Percentiles rank a stretch among this genome's conserved stretches.
phyloP scores from a whole-genome alignment of 2,888 invertebrate species.

The Meteorus colon region DNA sequence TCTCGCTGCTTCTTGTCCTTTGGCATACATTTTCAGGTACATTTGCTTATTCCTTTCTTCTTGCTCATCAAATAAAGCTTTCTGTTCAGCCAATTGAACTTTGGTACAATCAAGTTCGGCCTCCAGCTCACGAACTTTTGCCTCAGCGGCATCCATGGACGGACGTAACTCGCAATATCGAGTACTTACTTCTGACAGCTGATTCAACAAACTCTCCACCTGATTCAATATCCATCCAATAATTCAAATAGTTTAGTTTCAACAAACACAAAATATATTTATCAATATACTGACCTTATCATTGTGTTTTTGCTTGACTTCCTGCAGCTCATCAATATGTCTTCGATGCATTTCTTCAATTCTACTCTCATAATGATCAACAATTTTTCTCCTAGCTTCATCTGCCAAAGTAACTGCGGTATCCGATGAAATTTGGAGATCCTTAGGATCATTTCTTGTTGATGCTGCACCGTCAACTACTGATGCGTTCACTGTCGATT shows the following conservation, averaged over 20 bases:
- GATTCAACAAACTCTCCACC: conserved; percentile 82
- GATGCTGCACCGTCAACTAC: conserved; percentile 19
- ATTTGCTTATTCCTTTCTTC: conserved; percentile 84
- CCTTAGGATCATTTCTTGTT: conserved; percentile 24
- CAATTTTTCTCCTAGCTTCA: conserved; percentile 80
- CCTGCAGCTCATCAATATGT: conserved; percentile 81
- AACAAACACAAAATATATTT: conserved; percentile 10
- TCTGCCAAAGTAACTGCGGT: conserved; percentile 73
- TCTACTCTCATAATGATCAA: conserved; percentile 83
- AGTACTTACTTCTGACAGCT: conserved; percentile 83
- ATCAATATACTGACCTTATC: conserved; percentile 74
- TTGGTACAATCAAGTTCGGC: conserved; percentile 82
- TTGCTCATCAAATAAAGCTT: conserved; percentile 79
- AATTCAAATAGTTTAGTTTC: neutral
- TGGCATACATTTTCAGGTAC: conserved; percentile 88
- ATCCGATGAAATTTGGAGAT: conserved; percentile 20
- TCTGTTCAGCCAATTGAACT: conserved; percentile 81
- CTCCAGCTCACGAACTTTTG: conserved; percentile 82
- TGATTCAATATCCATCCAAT: conserved; percentile 57
- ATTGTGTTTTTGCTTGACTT: conserved; percentile 85
- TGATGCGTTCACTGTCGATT: conserved; percentile 75
- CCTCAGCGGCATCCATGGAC: conserved; percentile 83
- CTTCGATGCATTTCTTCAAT: conserved; percentile 83
- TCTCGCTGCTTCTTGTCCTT: conserved; percentile 87
- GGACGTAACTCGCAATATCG: conserved; percentile 85